Conservation (phyloP, 2,113 vertebrate species). For the Hiodon tergisus region DNA sequence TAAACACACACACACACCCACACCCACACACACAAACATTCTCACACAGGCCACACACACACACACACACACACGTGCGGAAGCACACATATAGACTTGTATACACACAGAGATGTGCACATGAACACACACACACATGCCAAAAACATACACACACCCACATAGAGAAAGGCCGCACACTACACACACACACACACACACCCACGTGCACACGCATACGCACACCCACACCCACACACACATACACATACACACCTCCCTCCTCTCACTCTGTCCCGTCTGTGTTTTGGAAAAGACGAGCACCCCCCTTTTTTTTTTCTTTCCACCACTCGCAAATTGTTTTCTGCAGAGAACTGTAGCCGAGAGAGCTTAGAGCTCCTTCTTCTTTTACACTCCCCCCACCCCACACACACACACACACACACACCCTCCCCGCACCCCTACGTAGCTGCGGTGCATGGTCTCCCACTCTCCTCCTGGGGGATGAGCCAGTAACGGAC, state of each 20-base stretch:
- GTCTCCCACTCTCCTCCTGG: constrained; percentile 13
- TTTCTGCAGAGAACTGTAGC: constrained; percentile 20
- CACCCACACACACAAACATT: too few species aligned
- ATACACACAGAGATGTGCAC: neutral
- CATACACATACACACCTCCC: neutral
- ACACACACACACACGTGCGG: too few species aligned
- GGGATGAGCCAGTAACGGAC: constrained; percentile 30
- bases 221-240: too few species aligned
- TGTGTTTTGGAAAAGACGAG: neutral
- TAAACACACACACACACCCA: neutral
- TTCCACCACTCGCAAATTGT: constrained; percentile 26
- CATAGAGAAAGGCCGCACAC: neutral
- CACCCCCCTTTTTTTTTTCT: constrained; percentile 15
- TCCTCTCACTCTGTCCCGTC: neutral
- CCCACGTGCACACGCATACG: too few species aligned
- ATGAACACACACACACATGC: constrained; percentile 2
- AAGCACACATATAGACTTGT: too few species aligned
- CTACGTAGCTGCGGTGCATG: neutral
- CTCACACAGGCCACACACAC: neutral
- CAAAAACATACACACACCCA: neutral
- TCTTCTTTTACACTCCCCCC: constrained; percentile 7
- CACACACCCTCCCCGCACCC: neutral
- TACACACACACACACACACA: neutral
- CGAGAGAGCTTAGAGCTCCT: constrained; percentile 5
- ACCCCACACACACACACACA: too few species aligned